Percentiles rank a stretch among this genome's conserved stretches.
Conservation (phyloP, 2,888 invertebrate species). For the Melinopterus prodromus region DNA sequence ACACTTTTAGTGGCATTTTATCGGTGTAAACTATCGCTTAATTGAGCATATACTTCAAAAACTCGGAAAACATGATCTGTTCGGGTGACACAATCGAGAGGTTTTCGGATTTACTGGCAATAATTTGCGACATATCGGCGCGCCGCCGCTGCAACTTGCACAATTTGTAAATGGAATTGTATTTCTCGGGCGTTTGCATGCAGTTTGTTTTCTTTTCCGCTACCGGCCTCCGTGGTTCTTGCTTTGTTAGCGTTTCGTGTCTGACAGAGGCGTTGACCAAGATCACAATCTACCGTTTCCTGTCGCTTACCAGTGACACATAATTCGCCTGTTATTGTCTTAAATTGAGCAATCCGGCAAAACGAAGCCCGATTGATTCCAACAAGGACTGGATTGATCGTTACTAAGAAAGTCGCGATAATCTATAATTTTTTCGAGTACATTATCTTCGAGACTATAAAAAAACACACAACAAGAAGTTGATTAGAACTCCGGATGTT, state of each 20-base stretch:
- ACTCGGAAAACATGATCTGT: neutral
- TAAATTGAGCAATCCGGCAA: neutral
- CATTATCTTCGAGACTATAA: neutral
- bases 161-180: neutral
- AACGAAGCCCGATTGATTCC: neutral
- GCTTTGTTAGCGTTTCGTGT: neutral
- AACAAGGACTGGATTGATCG: neutral
- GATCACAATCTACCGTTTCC: neutral
- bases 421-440: no score
- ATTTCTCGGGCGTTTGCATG: neutral
- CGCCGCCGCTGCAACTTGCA: neutral
- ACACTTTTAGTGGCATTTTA: neutral
- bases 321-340: neutral
- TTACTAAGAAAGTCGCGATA: no score
- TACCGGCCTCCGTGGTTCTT: neutral
- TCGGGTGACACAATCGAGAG: no score
- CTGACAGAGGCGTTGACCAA: neutral
- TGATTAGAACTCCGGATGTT: neutral
- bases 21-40: neutral
- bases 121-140: neutral
- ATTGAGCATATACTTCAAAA: neutral
- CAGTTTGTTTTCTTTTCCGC: neutral
- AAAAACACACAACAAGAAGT: neutral
- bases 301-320: slow-evolving; percentile 4
- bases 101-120: neutral